These are phyloP conservation scores for Cochlearius cochlearius DNA, from an alignment of 2,113 vertebrate species.

Conservation along the genomic window DNA sequence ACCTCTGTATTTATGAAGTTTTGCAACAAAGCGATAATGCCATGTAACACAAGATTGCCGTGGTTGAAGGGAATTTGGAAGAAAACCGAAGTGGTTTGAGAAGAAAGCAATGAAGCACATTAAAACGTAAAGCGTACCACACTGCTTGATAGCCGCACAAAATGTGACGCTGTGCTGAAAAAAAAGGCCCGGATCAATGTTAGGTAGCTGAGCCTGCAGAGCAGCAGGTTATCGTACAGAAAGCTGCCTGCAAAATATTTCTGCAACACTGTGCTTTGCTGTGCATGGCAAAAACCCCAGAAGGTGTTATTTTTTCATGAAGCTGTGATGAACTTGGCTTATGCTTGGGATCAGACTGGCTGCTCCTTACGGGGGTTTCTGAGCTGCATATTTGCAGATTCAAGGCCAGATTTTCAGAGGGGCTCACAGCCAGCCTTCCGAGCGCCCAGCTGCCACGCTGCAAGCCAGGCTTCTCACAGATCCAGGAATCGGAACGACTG, in stretches of 20 bases:
- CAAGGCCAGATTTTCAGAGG: background rate
- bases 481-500: background rate
- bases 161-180: background rate
- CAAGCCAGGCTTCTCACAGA: background rate
- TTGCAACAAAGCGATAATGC: background rate
- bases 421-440: background rate
- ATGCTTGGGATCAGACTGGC: background rate
- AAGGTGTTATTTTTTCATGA: constrained; percentile 25
- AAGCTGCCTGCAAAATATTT: constrained; percentile 30
- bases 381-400: background rate
- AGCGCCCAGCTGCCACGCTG: background rate
- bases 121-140: background rate
- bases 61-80: background rate
- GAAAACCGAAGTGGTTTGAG: background rate
- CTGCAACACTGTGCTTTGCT: background rate
- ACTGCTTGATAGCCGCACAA: background rate
- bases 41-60: background rate
- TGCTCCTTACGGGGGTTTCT: background rate
- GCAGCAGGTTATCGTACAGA: background rate
- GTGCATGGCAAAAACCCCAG: background rate
- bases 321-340: constrained; percentile 23
- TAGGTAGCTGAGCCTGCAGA: background rate
- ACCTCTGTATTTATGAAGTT: background rate
- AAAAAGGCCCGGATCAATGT: background rate
- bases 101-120: background rate